These are phyloP conservation scores for Sinopyrophorus schimmeli DNA, from an alignment of 2,888 invertebrate species.

Conservation along the genomic window DNA sequence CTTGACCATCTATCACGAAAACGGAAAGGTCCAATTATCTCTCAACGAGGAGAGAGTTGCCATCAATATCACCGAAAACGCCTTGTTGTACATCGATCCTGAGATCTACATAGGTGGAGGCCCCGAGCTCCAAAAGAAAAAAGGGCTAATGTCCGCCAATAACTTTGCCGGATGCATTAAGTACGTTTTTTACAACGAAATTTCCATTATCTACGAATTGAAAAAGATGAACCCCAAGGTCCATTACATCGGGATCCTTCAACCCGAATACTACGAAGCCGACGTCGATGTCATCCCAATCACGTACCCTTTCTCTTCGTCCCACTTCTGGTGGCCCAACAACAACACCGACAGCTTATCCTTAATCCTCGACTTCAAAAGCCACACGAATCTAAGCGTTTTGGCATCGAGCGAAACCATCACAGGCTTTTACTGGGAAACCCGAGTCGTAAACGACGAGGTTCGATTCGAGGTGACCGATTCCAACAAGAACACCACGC, in stretches of 20 bases:
- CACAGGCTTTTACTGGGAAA: slow-evolving; percentile 86
- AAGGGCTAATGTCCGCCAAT: slow-evolving; percentile 61
- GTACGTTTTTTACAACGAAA: slow-evolving; percentile 91
- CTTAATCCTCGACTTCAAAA: slow-evolving; percentile 85
- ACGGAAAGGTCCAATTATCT: slow-evolving; percentile 71
- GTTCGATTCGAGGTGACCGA: slow-evolving; percentile 81
- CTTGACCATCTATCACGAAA: slow-evolving; percentile 81
- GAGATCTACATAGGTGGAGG: slow-evolving; percentile 84
- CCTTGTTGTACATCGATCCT: slow-evolving; percentile 86
- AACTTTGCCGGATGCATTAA: slow-evolving; percentile 81
- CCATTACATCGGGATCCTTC: slow-evolving; percentile 62
- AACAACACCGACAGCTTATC: slow-evolving; percentile 73
- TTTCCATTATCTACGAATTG: slow-evolving; percentile 86
- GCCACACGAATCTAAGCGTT: slow-evolving; percentile 77
- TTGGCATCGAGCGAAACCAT: slow-evolving; percentile 82
- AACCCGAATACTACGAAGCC: slow-evolving; percentile 81
- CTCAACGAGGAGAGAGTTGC: slow-evolving; percentile 73
- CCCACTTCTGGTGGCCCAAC: slow-evolving; percentile 88
- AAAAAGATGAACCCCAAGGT: slow-evolving; percentile 79
- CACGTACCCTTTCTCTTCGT: slow-evolving; percentile 88
- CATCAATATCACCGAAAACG: slow-evolving; percentile 72
- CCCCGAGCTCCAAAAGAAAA: slow-evolving; percentile 80
- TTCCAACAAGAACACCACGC: slow-evolving; percentile 74
- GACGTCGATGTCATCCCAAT: slow-evolving; percentile 87
- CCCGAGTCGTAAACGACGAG: slow-evolving; percentile 81